phyloP scores from a whole-genome alignment of 2,888 invertebrate genomes.

The Sabellastarte sp. region DNA sequence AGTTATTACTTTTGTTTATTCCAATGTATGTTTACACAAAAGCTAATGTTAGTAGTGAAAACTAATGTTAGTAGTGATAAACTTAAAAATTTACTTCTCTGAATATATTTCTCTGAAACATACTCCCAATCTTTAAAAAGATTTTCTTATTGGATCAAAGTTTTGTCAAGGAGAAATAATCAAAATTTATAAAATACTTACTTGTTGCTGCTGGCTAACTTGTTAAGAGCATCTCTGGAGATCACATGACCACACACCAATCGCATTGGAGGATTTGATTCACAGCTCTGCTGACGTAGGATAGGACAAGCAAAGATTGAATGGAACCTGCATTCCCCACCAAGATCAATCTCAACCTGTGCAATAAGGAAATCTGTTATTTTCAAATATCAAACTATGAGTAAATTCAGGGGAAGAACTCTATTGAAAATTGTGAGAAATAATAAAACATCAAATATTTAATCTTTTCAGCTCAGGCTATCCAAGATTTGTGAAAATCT shows the following conservation, averaged over 20 bases:
- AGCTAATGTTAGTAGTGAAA: too few species aligned
- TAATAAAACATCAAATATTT: too few species aligned
- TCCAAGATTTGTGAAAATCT: too few species aligned
- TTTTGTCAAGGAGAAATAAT: background rate
- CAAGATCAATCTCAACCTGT: constrained; percentile 93
- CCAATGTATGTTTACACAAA: too few species aligned
- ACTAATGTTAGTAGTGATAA: too few species aligned
- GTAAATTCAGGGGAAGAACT: background rate
- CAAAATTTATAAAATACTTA: constrained; percentile 60
- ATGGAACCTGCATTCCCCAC: constrained; percentile 87
- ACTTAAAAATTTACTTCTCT: too few species aligned
- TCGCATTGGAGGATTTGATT: constrained; percentile 95
- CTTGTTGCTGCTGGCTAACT: constrained; percentile 90
- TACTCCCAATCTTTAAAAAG: too few species aligned
- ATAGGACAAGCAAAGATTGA: constrained; percentile 99
- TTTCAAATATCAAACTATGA: background rate
- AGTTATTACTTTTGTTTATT: too few species aligned
- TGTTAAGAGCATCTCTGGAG: constrained; percentile 92
- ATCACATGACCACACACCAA: constrained; percentile 98
- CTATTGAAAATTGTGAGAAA: too few species aligned
- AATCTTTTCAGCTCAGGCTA: too few species aligned
- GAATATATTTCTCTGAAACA: too few species aligned
- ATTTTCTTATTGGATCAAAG: too few species aligned
- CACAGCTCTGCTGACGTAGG: constrained; percentile 91
- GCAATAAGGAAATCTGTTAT: background rate